Base-by-base conservation (phyloP, 2,113 vertebrate species). In the Corvus moneduloides region DNA sequence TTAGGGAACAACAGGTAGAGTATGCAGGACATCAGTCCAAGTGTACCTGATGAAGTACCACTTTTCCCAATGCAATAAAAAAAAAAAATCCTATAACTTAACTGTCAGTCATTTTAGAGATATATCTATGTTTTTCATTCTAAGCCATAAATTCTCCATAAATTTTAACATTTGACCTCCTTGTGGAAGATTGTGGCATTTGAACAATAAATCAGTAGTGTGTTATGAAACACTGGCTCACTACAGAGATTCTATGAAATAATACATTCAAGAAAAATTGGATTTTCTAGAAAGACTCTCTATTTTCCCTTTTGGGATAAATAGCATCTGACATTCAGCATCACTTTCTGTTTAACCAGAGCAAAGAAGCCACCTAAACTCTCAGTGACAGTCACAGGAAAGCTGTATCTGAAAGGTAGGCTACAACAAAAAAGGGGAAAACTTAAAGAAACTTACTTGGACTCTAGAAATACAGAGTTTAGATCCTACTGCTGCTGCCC, bases 141-240 rank as follows among this genome's bases (percentile, higher is more conserved):
- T 79, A 92, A 89, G 54, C 44, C 68, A 95, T 79, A 95, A 93
- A 94, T 93, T 93, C 88, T 77, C 84, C 43, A 94, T 66, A 73
- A 87, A 87, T 73, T 93, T 74, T 68, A 54, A 82, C 73, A 43
- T 95, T 87, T 92, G 91, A 87, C 83, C 89, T 96, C 86, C 77
- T 81, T 52, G 33, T 80, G 85, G 73, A 90, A 55, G 83, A 92
- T n/a, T 95, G 84, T 91, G 93, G 62, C 66, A 90, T 74, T 67
- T 78, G 89, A 95, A 95, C 91, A 94, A 92, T 96, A 93, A 95
- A 95, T 97, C 94, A 96, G 80, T 89, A 93, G 32, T 30, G 33
- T 77, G 23, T 82, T 94, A 87, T 68, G 83, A 96, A 90, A 89
- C 69, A 74, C 59, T 62, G 55, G n/a, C 51, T 87, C 75, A 66